Base-by-base conservation (phyloP, 1,140 invertebrate genomes). In the Drosophila sproati region DNA sequence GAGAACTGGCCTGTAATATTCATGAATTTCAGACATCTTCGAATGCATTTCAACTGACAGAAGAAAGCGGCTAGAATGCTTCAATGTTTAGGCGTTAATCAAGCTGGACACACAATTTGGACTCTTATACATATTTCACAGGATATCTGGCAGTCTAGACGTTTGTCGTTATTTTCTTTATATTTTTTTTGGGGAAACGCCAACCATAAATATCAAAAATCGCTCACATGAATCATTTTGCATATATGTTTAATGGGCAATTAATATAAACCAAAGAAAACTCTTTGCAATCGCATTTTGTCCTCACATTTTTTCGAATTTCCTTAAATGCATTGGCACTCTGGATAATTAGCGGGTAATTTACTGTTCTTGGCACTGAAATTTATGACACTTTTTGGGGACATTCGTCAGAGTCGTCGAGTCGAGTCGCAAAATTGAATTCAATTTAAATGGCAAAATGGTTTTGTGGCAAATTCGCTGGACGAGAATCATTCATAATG, bases 401-500 rank as follows among this genome's bases (percentile, higher is more conserved):
- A 83, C 73, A 86, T 82, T 78, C 75, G 71, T 87, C 82, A 86
- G 51, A 60, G 57, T 76, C 50, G 57, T 55, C 12, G 41, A 29
- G 29, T 28, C 29, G 41, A 51, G 56, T 7, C 10, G 47, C 29
- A 45, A 87, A 87, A 87, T 88, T 87, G 83, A 87, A 87, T 87
- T 81, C 73, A 85, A 71, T 72, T 80, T 77, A 86, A 82, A 77
- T 76, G 57, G 76, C 72, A 73, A 78, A 75, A 66, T 64, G 67
- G 39, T 43, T 78, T 78, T 76, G 79, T 68, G 83, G 66, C 77
- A 77, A 77, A 83, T 89, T 79, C 57, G 66, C 52, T 71, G 69
- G 74, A 83, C 73, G 85, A 43, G 59, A 75, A 77, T 88, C 83
- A 88, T 88, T 79, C 83, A 88, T 88, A 88, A 88, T 88, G 85